Evolutionary conservation across 92 coral and sea anemone genomes (phyloP), one percentile per base, ranked within the genome.

Genomic region (Isaurus tuberculatus): DNA sequence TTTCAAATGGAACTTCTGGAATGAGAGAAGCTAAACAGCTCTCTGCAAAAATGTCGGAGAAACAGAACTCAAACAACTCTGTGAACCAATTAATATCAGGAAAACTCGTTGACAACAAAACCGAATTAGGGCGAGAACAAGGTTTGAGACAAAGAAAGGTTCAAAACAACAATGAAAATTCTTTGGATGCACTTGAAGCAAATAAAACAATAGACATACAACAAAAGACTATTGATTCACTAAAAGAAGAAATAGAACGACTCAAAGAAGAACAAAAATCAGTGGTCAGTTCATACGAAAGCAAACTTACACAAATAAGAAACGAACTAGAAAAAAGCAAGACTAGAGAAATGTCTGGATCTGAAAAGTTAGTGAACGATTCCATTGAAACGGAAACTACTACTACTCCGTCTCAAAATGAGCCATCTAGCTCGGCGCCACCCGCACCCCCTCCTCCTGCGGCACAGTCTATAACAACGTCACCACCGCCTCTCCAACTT

Each of bases 401-500:
- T 0, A 2, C 81, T 9, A 19, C 36, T 16, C 32, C 81, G 11
- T 57, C 79, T 14, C 86, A 90, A 43, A 84, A 33, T n/a, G 20
- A 31, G n/a, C 66, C 88, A 29, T 44, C 86, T 13, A 86, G 94
- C 32, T 89, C 90, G 22, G 27, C 82, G 5, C 74, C 55, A 30
- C 73, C 95, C 31, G 89, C 92, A 32, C 92, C 92, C 40, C 92
- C 92, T 34, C 77, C 75, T 30, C 89, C 89, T 55, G 40, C 16
- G 65, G 73, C 17, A 16, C 79, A 65, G 83, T 72, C 11, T 86
- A 84, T 93, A 34, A 89, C 98, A 8, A 93, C 98, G 25, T 94
- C 96, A n/a, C 91, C 97, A 51, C 92, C 89, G 22, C 91, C 91
- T 26, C 92, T 92, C n/a, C 79, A 72, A 31, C 19, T 29, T 9